Evolutionary conservation across 2,888 invertebrate genomes (phyloP).

Genomic region (Tipula helvola): DNA sequence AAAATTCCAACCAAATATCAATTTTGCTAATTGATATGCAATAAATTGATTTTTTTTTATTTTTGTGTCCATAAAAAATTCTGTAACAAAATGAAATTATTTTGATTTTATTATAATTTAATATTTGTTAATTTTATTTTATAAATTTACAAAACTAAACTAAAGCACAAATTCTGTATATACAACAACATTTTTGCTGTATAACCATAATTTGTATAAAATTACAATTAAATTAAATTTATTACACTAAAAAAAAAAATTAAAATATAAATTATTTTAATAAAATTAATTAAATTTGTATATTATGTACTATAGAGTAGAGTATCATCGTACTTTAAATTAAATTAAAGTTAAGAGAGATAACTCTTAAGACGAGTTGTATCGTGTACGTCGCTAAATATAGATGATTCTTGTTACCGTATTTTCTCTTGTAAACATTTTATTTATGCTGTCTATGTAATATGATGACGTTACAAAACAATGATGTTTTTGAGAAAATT

Average conservation of each 20-base stretch:
- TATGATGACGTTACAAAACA: background rate
- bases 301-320: background rate
- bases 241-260: background rate
- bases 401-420: background rate
- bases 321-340: background rate
- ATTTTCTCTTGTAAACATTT: background rate
- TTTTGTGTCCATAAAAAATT: background rate
- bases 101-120: background rate
- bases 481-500: background rate
- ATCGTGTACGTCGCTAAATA: background rate
- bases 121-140: background rate
- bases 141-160: background rate
- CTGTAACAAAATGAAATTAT: background rate
- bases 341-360: background rate
- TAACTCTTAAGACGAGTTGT: background rate
- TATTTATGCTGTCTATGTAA: background rate
- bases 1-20: no score
- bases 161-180: background rate
- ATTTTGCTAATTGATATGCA: no score
- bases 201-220: background rate
- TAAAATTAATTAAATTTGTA: background rate
- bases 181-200: background rate
- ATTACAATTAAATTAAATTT: background rate
- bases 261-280: background rate
- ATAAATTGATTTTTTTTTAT: no score